These are phyloP conservation scores for Aproaerema taeniolella DNA, from an alignment of 2,888 invertebrate genomes.

Conservation along the genomic window DNA sequence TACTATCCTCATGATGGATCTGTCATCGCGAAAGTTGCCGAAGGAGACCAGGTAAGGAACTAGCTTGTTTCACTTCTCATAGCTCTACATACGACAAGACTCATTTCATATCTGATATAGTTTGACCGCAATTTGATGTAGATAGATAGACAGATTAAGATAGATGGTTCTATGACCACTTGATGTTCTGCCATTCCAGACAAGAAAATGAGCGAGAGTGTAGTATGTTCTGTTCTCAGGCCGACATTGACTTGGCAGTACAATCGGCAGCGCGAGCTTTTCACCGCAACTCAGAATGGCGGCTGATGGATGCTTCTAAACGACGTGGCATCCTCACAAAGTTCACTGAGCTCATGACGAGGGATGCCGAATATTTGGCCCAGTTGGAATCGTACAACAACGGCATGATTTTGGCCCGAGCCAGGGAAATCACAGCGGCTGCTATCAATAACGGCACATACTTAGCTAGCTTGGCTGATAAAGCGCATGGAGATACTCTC, in stretches of 20 bases:
- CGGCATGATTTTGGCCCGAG: conserved; percentile 85
- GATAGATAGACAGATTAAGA: too few species aligned
- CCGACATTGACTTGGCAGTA: conserved; percentile 89
- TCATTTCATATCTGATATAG: too few species aligned
- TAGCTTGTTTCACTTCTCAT: background rate
- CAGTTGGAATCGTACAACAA: conserved; percentile 95
- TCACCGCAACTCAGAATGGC: conserved; percentile 84
- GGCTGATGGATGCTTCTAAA: conserved; percentile 87
- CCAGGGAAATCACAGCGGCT: conserved; percentile 76
- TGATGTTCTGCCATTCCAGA: too few species aligned
- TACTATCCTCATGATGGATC: conserved; percentile 88
- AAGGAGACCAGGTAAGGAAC: conserved; percentile 85
- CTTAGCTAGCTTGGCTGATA: conserved; percentile 95
- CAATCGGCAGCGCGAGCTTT: conserved; percentile 88
- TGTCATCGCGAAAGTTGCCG: conserved; percentile 86
- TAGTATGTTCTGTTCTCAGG: conserved; percentile 72
- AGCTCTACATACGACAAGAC: too few species aligned
- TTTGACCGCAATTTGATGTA: too few species aligned
- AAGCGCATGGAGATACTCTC: conserved; percentile 87
- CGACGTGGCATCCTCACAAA: conserved; percentile 85
- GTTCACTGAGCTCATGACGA: conserved; percentile 86
- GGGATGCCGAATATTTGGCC: conserved; percentile 85
- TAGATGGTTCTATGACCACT: too few species aligned
- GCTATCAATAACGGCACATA: conserved; percentile 95
- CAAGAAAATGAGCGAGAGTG: too few species aligned